phyloP scores from a whole-genome alignment of 2,113 vertebrate genomes.

The Scomber japonicus region DNA sequence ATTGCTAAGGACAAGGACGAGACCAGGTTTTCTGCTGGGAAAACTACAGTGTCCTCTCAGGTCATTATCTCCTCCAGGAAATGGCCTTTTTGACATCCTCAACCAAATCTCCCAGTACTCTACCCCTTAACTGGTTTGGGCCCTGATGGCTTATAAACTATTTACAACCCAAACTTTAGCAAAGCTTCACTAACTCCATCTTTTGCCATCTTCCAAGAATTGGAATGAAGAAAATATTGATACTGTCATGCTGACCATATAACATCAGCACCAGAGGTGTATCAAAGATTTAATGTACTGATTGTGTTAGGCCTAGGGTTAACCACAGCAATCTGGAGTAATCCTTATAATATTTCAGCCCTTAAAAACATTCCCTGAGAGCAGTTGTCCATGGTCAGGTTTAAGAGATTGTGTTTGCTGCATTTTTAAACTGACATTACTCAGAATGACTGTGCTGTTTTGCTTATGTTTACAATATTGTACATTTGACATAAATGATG shows the following conservation, averaged over 20 bases:
- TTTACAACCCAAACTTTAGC: neutral
- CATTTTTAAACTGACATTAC: neutral
- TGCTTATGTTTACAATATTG: slow-evolving; percentile 2
- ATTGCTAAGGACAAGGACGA: neutral
- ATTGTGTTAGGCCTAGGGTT: neutral
- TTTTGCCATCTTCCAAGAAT: neutral
- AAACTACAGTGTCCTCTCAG: neutral
- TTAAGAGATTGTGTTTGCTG: neutral
- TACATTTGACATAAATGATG: slow-evolving; percentile 38
- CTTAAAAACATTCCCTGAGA: neutral
- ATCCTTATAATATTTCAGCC: neutral
- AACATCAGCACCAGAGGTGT: neutral
- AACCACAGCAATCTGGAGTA: neutral
- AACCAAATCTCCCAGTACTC: neutral
- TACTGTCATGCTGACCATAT: neutral
- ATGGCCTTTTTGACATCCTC: slow-evolving; percentile 6
- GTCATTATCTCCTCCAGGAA: slow-evolving; percentile 11
- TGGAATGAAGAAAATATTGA: neutral
- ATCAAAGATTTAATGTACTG: neutral
- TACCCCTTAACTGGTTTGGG: neutral
- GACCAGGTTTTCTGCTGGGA: neutral
- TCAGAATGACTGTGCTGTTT: neutral
- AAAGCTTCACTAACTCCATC: neutral
- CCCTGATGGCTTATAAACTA: neutral
- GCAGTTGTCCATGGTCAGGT: neutral